A percentile compares a stretch with the other conserved stretches of the same genome.
phyloP scores from a whole-genome alignment of 2,113 vertebrate genomes.

The Hippolais icterina region DNA sequence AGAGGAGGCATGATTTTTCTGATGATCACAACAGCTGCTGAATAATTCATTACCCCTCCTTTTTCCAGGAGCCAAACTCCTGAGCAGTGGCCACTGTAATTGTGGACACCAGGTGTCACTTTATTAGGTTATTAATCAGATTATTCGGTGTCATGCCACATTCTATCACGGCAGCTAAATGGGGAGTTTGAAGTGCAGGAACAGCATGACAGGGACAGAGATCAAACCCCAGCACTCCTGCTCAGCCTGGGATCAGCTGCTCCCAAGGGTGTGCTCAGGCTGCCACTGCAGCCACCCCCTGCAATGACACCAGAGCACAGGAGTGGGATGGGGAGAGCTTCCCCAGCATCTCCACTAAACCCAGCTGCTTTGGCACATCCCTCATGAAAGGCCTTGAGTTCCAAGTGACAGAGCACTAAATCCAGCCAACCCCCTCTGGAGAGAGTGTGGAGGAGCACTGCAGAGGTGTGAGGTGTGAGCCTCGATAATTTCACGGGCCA shows the following conservation, averaged over 20 bases:
- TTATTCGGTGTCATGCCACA: background rate
- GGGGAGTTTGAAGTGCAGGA: background rate
- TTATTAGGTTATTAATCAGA: conserved; percentile 9
- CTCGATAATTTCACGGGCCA: conserved; percentile 30
- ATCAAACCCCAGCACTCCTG: background rate
- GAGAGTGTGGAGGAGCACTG: conserved; percentile 35
- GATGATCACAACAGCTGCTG: background rate
- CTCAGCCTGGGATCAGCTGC: too few relatives aligned
- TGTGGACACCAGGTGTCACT: background rate
- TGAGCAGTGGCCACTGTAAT: background rate
- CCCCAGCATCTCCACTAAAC: conserved; percentile 14
- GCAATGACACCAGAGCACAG: background rate
- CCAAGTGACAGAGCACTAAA: conserved; percentile 52
- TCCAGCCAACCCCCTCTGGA: conserved; percentile 11
- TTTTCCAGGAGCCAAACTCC: background rate
- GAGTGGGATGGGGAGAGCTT: background rate
- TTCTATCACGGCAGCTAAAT: background rate
- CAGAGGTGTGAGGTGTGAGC: background rate
- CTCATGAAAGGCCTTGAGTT: conserved; percentile 57
- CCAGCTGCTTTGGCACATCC: conserved; percentile 52
- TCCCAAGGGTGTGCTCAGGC: background rate
- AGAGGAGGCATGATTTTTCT: conserved; percentile 26
- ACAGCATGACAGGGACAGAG: background rate
- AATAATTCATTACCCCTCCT: conserved; percentile 40
- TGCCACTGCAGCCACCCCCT: background rate